These are phyloP conservation scores for Enteromius afrohamiltoni DNA, from an alignment of 2,797 vertebrate genomes.

Conservation along the genomic window DNA sequence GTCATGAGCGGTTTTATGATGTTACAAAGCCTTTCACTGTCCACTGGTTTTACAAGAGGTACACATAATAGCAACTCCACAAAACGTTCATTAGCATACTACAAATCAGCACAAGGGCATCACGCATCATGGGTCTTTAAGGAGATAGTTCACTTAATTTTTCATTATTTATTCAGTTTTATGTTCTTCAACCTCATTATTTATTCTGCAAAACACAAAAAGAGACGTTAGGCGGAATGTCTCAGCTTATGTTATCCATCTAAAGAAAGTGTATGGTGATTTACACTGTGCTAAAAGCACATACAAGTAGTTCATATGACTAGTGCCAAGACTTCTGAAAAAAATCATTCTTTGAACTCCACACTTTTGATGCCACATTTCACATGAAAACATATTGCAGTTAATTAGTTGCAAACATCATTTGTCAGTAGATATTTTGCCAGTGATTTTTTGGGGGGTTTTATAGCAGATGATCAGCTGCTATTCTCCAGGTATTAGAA, in stretches of 20 bases:
- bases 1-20: slow-evolving; percentile 8
- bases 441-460: no score
- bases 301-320: neutral
- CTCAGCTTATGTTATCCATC: neutral
- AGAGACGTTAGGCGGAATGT: neutral
- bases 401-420: no score
- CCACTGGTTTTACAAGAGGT: slow-evolving; percentile 20
- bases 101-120: slow-evolving; percentile 8
- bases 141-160: neutral
- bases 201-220: neutral
- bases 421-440: no score
- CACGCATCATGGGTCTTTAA: neutral
- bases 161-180: neutral
- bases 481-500: neutral
- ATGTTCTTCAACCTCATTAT: neutral
- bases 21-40: slow-evolving; percentile 19
- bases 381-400: neutral
- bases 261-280: neutral
- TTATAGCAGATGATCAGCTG: neutral
- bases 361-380: neutral
- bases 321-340: neutral
- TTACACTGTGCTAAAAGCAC: slow-evolving; percentile 12
- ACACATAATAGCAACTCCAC: neutral
- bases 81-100: neutral
- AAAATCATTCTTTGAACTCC: neutral